Base-by-base conservation (phyloP, 1,140 invertebrate genomes). In the Carcinoscorpius rotundicauda region DNA sequence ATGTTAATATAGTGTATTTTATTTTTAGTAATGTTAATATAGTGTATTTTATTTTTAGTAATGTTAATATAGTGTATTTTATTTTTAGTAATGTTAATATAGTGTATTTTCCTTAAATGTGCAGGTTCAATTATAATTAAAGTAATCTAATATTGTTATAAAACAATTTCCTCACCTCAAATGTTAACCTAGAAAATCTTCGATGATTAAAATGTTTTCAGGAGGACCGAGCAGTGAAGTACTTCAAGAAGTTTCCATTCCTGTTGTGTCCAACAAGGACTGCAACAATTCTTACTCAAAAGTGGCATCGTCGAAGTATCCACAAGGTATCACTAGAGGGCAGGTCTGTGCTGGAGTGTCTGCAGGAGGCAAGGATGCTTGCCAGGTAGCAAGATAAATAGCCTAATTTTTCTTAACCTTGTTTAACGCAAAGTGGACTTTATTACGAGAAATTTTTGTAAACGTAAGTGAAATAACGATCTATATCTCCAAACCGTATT, bases 201-300 rank as follows among this genome's bases (percentile, higher is more conserved):
- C 29, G 29, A 1, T 29, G 29, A 29, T 29, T 29, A 29, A 29
- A 29, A 29, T 75, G 3, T 72, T 72, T 51, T 77, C 75, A 67
- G 72, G 74, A 70, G 68, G 68, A 52, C 87, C 86, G 50, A 87
- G 92, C 3, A 91, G 91, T 5, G 88, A 87, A 5, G 82, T 90
- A 9, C 77, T 94, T 1, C 89, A 93, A 76, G 89, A 93, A 80
- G 91, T 93, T 0, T 86, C 89, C 76, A 88, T 94, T 9, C 91
- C 91, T 6, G 85, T 94, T 67, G 90, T 94, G 76, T 87, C 91
- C 71, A 94, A 93, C 74, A 82, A 82, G 62, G 87, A 91, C 0
- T 95, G 91, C 75, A 90, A 94, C 76, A 87, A 91, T 9, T 53
- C 64, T 2, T 65, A 61, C n/a, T 53, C 9, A 6, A 11, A 51